Percentiles rank a stretch among this genome's conserved stretches.
Evolutionary conservation across 2,888 invertebrate species (phyloP).

Genomic region (Diaperis boleti): DNA sequence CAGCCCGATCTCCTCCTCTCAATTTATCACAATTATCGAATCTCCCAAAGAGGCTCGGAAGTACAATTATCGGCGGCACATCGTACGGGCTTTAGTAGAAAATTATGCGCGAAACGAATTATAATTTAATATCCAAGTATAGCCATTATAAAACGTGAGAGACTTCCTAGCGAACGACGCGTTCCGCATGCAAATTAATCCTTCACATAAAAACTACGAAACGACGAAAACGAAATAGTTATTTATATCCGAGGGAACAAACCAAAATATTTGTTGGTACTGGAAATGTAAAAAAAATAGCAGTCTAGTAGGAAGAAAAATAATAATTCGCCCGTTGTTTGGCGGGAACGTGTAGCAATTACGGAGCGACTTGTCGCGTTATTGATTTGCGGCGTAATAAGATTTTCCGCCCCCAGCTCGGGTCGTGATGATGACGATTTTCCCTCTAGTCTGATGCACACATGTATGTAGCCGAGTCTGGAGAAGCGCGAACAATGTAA

Average conservation of each 20-base stretch:
- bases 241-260: too few species aligned
- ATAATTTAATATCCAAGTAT: constrained; percentile 40
- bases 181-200: constrained; percentile 47
- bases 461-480: constrained; percentile 14
- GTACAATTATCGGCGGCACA: constrained; percentile 34
- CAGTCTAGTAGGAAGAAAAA: too few species aligned
- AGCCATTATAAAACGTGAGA: constrained; percentile 43
- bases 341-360: too few species aligned
- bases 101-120: constrained; percentile 38
- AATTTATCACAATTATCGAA: constrained; percentile 28
- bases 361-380: constrained; percentile 33
- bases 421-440: constrained; percentile 33
- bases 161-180: constrained; percentile 45
- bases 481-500: constrained; percentile 56
- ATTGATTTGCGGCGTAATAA: constrained; percentile 41
- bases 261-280: too few species aligned
- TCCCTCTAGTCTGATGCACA: constrained; percentile 14
- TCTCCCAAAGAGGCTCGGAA: constrained; percentile 12
- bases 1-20: constrained; percentile 10
- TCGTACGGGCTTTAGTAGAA: constrained; percentile 22
- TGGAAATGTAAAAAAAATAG: too few species aligned
- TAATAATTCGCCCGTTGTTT: too few species aligned
- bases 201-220: constrained; percentile 24
- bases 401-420: constrained; percentile 32
- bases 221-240: too few species aligned